phyloP scores from a whole-genome alignment of 2,888 invertebrate species.

The Agrotis segetum region DNA sequence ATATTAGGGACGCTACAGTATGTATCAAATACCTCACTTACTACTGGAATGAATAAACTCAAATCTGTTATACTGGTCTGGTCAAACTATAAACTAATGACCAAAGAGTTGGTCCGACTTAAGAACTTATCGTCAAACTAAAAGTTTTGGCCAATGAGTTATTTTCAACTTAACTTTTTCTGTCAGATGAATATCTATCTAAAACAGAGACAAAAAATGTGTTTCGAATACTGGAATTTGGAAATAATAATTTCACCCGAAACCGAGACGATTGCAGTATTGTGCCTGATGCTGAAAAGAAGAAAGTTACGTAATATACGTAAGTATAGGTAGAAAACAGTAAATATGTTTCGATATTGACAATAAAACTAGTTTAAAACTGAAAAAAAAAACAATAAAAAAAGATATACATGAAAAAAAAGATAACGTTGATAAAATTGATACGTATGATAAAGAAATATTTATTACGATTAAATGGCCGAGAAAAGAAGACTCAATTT shows the following conservation, averaged over 20 bases:
- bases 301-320: neutral
- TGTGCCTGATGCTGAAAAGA: neutral
- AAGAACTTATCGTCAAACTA: too few species aligned
- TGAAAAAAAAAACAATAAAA: too few species aligned
- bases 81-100: neutral
- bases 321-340: slow-evolving; percentile 22
- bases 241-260: neutral
- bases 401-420: too few species aligned
- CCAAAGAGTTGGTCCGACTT: neutral
- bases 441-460: too few species aligned
- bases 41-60: neutral
- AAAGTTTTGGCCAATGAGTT: too few species aligned
- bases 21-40: slow-evolving; percentile 6
- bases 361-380: too few species aligned
- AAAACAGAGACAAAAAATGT: too few species aligned
- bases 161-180: too few species aligned
- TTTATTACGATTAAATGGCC: neutral
- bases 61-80: neutral
- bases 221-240: neutral
- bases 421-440: too few species aligned
- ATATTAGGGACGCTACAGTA: slow-evolving; percentile 2
- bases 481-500: neutral
- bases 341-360: too few species aligned
- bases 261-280: neutral
- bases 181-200: too few species aligned